These are phyloP conservation scores for Hirtodrosophila duncani DNA, from an alignment of 2,888 invertebrate species.

Conservation along the genomic window DNA sequence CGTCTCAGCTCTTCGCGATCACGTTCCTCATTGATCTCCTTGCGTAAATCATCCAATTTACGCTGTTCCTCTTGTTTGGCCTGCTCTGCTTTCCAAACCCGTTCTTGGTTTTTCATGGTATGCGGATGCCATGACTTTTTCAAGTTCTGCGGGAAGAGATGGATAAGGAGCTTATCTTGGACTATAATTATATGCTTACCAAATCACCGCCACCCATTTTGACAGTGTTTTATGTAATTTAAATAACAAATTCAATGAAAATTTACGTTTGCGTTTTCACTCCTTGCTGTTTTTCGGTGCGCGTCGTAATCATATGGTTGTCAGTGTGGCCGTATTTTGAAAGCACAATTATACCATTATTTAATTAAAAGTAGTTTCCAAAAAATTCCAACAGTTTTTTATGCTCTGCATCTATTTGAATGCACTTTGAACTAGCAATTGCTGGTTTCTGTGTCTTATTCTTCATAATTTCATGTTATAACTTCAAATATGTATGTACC, in stretches of 20 bases:
- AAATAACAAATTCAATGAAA: slow-evolving; percentile 4
- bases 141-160: slow-evolving; percentile 80
- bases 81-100: slow-evolving; percentile 88
- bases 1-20: slow-evolving; percentile 84
- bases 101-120: slow-evolving; percentile 87
- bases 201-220: slow-evolving; percentile 76
- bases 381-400: too few relatives aligned
- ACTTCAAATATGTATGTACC: too few relatives aligned
- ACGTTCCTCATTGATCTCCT: slow-evolving; percentile 83
- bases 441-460: too few relatives aligned
- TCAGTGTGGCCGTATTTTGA: too few relatives aligned
- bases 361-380: too few relatives aligned
- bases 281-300: too few relatives aligned
- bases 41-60: slow-evolving; percentile 83
- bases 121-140: slow-evolving; percentile 90
- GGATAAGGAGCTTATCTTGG: too few relatives aligned
- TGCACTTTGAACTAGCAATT: too few relatives aligned
- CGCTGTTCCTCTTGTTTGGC: slow-evolving; percentile 85
- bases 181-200: slow-evolving; percentile 46
- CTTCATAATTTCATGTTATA: too few relatives aligned
- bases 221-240: background rate
- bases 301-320: too few relatives aligned
- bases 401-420: too few relatives aligned
- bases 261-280: slow-evolving; percentile 21
- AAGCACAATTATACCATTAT: too few relatives aligned